Evolutionary conservation across 1,140 invertebrate genomes (phyloP).

Genomic region (Sipha flava): DNA sequence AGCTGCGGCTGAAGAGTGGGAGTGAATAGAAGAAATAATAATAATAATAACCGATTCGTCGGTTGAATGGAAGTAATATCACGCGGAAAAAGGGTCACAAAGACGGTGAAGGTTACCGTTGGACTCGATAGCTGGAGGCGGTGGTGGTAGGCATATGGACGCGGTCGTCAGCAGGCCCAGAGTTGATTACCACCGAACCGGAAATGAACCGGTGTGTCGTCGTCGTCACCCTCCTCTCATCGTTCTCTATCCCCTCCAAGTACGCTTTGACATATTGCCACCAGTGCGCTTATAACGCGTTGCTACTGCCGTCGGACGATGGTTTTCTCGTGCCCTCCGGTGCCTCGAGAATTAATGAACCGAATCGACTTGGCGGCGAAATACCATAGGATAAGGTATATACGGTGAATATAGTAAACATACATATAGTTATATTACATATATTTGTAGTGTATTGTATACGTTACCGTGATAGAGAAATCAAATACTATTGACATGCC

Average conservation of each 20-base stretch:
- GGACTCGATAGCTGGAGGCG: neutral
- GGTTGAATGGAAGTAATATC: constrained; percentile 15
- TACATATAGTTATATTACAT: no score
- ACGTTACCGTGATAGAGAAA: no score
- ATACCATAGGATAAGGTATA: neutral
- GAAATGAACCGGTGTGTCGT: constrained; percentile 13
- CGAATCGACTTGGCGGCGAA: neutral
- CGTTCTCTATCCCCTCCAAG: no score
- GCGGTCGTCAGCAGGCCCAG: neutral
- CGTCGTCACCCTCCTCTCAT: neutral
- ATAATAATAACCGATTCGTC: constrained; percentile 27
- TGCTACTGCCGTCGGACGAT: neutral
- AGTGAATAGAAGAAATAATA: constrained; percentile 5
- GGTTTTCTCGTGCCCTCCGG: neutral
- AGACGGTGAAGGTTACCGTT: neutral
- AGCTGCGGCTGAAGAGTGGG: no score
- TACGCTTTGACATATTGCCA: no score
- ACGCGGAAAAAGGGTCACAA: neutral
- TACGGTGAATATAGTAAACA: no score
- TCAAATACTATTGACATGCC: no score
- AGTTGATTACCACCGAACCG: constrained; percentile 18
- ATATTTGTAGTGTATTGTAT: no score
- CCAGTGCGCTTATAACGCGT: no score
- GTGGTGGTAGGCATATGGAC: no score
- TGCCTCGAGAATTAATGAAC: neutral